These are phyloP conservation scores for Tetragonula clypearis DNA, from an alignment of 1,140 invertebrate genomes.

Conservation along the genomic window DNA sequence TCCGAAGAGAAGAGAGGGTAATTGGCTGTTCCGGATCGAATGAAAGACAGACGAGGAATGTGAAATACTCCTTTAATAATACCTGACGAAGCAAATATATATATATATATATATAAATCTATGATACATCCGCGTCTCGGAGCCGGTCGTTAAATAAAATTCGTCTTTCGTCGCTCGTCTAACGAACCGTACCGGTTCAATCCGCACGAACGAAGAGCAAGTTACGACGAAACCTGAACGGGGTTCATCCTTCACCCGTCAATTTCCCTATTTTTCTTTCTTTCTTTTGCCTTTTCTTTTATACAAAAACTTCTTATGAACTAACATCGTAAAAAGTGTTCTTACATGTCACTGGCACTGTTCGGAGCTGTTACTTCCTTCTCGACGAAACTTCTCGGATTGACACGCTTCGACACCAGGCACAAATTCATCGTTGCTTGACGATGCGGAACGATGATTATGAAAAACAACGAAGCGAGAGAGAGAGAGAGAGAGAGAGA, in stretches of 20 bases:
- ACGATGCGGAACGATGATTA: not conserved
- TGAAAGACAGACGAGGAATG: constrained; percentile 38
- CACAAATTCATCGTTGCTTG: not conserved
- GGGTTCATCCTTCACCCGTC: not conserved
- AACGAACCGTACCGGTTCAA: not conserved
- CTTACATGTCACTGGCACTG: constrained; percentile 7
- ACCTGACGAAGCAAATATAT: constrained; percentile 64
- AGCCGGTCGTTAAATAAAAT: constrained; percentile 56
- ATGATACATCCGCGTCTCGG: constrained; percentile 62
- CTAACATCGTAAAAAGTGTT: not conserved
- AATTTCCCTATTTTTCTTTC: constrained; percentile 30
- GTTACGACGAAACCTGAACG: not conserved
- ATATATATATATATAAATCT: constrained; percentile 62
- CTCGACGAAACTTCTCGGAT: not conserved
- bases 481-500: not conserved
- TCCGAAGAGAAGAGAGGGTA: not conserved
- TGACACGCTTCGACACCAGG: not conserved
- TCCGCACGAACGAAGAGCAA: not conserved
- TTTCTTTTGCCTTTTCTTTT: not conserved
- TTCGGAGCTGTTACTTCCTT: not conserved
- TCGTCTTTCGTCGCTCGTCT: constrained; percentile 5
- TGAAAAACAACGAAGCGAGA: not conserved
- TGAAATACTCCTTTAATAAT: constrained; percentile 71
- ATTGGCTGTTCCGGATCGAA: constrained; percentile 14
- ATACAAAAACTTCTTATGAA: constrained; percentile 36